Evolutionary conservation across 2,888 invertebrate species (phyloP).

Genomic region (Morpho achilles): DNA sequence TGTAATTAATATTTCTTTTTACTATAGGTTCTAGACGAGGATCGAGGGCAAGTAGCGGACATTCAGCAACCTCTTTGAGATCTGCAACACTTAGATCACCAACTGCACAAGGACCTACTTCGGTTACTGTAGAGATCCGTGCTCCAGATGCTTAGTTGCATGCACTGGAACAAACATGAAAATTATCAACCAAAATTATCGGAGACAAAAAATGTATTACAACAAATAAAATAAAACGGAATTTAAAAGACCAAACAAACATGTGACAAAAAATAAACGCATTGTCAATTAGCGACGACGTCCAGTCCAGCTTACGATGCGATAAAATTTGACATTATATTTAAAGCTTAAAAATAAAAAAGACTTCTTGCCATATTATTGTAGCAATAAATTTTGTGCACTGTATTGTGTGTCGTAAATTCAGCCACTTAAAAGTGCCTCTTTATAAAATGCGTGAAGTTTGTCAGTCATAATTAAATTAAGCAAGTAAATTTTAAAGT

Average conservation of each 20-base stretch:
- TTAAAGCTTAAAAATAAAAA: constrained; percentile 56
- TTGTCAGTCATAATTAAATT: constrained; percentile 17
- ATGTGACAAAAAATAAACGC: constrained; percentile 11
- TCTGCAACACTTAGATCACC: constrained; percentile 78
- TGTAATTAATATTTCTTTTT: constrained; percentile 5
- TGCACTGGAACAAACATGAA: neutral
- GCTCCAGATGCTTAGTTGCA: constrained; percentile 63
- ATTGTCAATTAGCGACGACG: constrained; percentile 25
- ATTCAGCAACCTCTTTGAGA: constrained; percentile 85
- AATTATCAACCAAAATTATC: constrained; percentile 13
- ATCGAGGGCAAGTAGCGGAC: constrained; percentile 87
- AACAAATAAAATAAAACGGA: constrained; percentile 5
- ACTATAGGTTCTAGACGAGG: constrained; percentile 81
- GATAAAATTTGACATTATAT: constrained; percentile 63
- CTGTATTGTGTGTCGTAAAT: constrained; percentile 43
- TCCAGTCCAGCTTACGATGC: constrained; percentile 72
- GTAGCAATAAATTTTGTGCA: constrained; percentile 54
- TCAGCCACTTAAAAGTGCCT: constrained; percentile 72
- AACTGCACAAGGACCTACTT: constrained; percentile 64
- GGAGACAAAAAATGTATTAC: constrained; percentile 1
- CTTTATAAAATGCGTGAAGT: constrained; percentile 47
- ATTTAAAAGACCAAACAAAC: constrained; percentile 3
- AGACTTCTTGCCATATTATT: constrained; percentile 40
- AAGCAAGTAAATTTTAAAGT: constrained; percentile 20
- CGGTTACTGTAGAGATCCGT: constrained; percentile 88